Base-by-base conservation (phyloP, 2,888 invertebrate genomes). In the Troides oblongomaculatus region DNA sequence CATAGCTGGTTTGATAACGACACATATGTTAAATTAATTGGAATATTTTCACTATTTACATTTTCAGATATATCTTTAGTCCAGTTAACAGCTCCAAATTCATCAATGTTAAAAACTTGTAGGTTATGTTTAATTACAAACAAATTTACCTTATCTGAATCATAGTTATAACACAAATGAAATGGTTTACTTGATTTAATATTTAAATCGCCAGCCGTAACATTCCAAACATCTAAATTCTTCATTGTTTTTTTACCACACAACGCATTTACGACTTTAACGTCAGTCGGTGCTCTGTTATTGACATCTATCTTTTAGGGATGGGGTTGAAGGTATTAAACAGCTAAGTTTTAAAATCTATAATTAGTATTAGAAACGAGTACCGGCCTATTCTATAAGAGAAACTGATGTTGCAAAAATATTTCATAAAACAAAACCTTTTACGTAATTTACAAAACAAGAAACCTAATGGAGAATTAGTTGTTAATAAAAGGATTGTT, bases 81-180 rank as follows among this genome's bases (percentile, higher is more conserved):
- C 91, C 92, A 92, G 39, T 80, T 84, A 59, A 78, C 73, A 72
- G 81, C 77, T 68, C 87, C 87, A 73, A 79, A 77, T 73, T 81
- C 79, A 80, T 82, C 78, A 73, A 83, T 86, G 75, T 84, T 84
- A 2, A 74, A 78, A 62, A 90, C 84, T 66, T 77, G 77, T 71
- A 90, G 87, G 83, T 90, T 89, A 86, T 83, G 77, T 71, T 87
- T 84, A 77, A 89, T 89, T 72, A 85, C 74, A 78, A 85, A 92
- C 64, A 92, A 74, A 67, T 89, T 84, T 65, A 83, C 85, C 17
- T 77, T 83, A n/a, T 80, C 78, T 73, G 88, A 88, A 73, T 86
- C 84, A 66, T 88, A 84, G 36, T 87, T 88, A 70, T 85, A 87
- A 74, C 88, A 86, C 64, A 86, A 77, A 61, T 78, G 77, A 62